A percentile compares a stretch with the other conserved stretches of the same genome.
Evolutionary conservation across 1,140 invertebrate genomes (phyloP).

Genomic region (Hydropsyche tenuis): DNA sequence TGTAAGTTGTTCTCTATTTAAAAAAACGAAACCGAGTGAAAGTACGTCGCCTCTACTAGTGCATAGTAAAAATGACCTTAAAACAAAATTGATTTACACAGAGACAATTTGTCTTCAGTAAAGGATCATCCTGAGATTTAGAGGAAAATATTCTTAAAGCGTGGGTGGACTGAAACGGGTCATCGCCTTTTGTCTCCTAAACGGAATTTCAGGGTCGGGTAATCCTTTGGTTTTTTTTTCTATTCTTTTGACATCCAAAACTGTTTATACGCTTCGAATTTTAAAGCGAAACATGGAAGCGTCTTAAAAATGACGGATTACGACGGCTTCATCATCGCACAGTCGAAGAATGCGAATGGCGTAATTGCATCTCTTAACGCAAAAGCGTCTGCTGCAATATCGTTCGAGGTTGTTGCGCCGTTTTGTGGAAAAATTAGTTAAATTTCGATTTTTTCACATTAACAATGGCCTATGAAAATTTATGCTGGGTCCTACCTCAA

Average conservation of each 20-base stretch:
- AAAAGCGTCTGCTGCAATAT: constrained; percentile 5
- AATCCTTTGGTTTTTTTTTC: neutral
- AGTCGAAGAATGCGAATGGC: constrained; percentile 9
- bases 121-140: neutral
- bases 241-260: neutral
- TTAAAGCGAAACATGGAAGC: neutral
- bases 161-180: neutral
- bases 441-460: no score
- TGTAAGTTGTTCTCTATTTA: neutral
- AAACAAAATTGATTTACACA: neutral
- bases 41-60: neutral
- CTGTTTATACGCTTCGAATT: neutral
- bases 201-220: neutral
- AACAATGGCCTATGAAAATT: no score
- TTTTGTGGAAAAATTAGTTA: no score
- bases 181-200: neutral
- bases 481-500: no score
- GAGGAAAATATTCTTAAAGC: neutral
- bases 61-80: constrained; percentile 9
- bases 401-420: neutral
- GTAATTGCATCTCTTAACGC: constrained; percentile 9
- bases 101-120: neutral
- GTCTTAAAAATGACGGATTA: neutral
- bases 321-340: neutral
- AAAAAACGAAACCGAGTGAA: constrained; percentile 7